A percentile compares a stretch with the other conserved stretches of the same genome.
Evolutionary conservation across 2,888 invertebrate species (phyloP).

Genomic region (Tetranychus piercei): DNA sequence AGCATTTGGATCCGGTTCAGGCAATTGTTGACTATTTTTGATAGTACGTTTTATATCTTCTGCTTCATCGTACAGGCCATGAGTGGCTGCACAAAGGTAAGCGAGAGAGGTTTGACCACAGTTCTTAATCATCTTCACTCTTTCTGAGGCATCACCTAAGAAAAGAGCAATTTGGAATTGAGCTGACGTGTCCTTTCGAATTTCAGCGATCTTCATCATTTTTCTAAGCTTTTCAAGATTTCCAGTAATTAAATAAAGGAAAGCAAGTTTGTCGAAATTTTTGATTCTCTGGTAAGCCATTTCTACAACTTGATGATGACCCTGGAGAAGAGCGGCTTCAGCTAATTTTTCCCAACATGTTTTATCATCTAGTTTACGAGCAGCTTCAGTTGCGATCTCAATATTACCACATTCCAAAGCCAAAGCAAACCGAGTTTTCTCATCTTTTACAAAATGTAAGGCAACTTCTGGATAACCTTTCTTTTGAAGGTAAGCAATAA

Average conservation of each 20-base stretch:
- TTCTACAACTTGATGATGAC: conserved; percentile 81
- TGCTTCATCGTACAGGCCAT: conserved; percentile 64
- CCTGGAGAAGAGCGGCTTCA: conserved; percentile 76
- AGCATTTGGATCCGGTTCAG: conserved; percentile 50
- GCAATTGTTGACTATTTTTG: conserved; percentile 28
- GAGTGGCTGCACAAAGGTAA: conserved; percentile 81
- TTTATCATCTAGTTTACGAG: conserved; percentile 79
- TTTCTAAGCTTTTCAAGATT: conserved; percentile 89
- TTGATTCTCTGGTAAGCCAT: conserved; percentile 99
- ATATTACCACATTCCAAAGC: conserved; percentile 97
- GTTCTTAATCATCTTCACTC: conserved; percentile 51
- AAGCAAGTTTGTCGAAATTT: conserved; percentile 94
- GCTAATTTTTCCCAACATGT: conserved; percentile 88
- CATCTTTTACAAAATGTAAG: conserved; percentile 94
- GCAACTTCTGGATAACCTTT: conserved; percentile 99
- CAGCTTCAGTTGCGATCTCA: conserved; percentile 85
- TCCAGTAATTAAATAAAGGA: conserved; percentile 91
- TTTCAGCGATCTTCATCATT: conserved; percentile 99
- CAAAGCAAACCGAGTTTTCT: conserved; percentile 82
- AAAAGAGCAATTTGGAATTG: conserved; percentile 88
- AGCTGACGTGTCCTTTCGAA: conserved; percentile 83
- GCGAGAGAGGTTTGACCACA: conserved; percentile 45
- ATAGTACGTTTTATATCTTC: conserved; percentile 42
- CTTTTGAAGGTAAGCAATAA: conserved; percentile 93
- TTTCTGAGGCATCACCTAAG: conserved; percentile 73